Evolutionary conservation across 2,113 vertebrate genomes (phyloP).

Genomic region (Misgurnus anguillicaudatus): DNA sequence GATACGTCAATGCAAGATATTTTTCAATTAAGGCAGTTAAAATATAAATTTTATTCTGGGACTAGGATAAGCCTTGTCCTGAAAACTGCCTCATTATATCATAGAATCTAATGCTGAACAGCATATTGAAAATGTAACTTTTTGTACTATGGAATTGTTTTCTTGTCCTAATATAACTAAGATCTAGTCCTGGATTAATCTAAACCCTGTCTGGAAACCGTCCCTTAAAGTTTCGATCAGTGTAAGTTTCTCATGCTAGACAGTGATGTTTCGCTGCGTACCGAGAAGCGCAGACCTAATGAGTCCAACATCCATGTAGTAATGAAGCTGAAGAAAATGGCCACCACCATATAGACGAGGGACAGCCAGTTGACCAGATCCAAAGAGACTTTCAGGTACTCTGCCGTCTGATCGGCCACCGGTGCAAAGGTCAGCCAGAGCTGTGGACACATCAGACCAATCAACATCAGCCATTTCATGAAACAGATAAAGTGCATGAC

Average conservation of each 20-base stretch:
- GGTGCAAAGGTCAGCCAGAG: constrained; percentile 93
- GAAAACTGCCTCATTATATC: too few relatives aligned
- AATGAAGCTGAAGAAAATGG: constrained; percentile 81
- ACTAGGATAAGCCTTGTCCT: too few relatives aligned
- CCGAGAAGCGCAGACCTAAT: constrained; percentile 81
- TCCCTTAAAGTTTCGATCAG: not conserved
- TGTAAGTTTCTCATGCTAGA: not conserved
- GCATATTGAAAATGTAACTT: too few relatives aligned
- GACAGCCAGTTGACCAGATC: constrained; percentile 86
- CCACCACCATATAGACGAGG: constrained; percentile 83
- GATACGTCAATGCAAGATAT: too few relatives aligned
- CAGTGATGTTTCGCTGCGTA: constrained; percentile 60
- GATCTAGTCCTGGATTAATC: too few relatives aligned
- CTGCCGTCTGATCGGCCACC: constrained; percentile 81
- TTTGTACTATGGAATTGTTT: too few relatives aligned
- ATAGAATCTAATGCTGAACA: too few relatives aligned
- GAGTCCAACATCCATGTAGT: constrained; percentile 91
- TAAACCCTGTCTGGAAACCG: too few relatives aligned
- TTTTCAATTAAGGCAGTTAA: too few relatives aligned
- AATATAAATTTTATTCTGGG: too few relatives aligned
- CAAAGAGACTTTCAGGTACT: constrained; percentile 71
- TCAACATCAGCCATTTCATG: not conserved
- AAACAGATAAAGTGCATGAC: not conserved
- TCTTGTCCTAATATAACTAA: too few relatives aligned
- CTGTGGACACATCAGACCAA: constrained; percentile 65